Conservation (phyloP, 2,888 invertebrate species). For the Synergus umbraculus region DNA sequence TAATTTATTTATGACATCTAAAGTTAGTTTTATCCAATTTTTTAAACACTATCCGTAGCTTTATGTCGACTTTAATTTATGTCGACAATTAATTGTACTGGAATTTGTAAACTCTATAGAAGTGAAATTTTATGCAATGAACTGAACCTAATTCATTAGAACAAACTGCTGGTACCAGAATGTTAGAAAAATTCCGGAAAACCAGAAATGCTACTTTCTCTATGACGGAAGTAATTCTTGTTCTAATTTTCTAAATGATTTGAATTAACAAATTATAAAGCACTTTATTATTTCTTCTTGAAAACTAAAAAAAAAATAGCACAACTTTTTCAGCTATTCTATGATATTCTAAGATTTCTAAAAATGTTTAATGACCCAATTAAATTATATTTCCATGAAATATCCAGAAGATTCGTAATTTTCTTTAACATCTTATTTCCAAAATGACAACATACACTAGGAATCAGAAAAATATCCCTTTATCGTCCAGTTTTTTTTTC, state of each 20-base stretch:
- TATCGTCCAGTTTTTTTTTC: slow-evolving; percentile 14
- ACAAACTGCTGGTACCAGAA: not conserved
- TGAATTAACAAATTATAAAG: too few species aligned
- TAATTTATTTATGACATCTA: too few species aligned
- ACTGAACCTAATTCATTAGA: slow-evolving; percentile 10
- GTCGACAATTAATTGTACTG: not conserved
- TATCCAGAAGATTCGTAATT: not conserved
- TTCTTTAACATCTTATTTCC: not conserved
- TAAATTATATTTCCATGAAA: not conserved
- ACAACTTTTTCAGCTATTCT: not conserved
- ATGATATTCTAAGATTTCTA: not conserved
- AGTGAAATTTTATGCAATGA: not conserved
- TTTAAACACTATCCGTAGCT: too few species aligned
- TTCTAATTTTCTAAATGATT: slow-evolving; percentile 2
- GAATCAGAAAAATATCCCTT: not conserved
- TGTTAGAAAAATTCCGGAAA: slow-evolving; percentile 14
- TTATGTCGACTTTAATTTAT: not conserved
- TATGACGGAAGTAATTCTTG: slow-evolving; percentile 4
- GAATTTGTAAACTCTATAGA: not conserved
- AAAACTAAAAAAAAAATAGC: too few species aligned
- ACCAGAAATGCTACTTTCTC: slow-evolving; percentile 29
- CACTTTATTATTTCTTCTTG: too few species aligned
- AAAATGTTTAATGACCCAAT: not conserved
- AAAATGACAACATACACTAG: not conserved
- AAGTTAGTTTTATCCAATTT: too few species aligned